phyloP scores from a whole-genome alignment of 2,888 invertebrate genomes.

The Drosophila paramelanica region DNA sequence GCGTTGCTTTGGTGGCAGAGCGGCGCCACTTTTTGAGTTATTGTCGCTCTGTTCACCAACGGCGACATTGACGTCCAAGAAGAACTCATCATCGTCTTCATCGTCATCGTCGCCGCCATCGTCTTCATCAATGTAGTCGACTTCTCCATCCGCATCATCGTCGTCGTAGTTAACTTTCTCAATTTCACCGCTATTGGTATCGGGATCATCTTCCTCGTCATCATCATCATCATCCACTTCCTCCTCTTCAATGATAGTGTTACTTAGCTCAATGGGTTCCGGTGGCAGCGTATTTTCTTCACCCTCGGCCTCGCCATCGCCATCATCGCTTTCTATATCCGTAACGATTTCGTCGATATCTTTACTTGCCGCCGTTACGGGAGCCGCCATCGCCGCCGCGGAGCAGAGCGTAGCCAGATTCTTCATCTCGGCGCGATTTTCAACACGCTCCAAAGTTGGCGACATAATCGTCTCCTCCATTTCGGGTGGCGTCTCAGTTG shows the following conservation, averaged over 20 bases:
- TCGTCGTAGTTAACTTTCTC: conserved; percentile 69
- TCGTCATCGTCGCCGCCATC: conserved; percentile 75
- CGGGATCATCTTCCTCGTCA: conserved; percentile 73
- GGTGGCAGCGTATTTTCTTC: conserved; percentile 74
- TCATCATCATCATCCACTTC: conserved; percentile 71
- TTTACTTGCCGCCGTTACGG: conserved; percentile 64
- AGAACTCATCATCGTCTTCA: conserved; percentile 72
- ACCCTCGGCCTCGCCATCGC: conserved; percentile 35
- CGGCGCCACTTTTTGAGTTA: conserved; percentile 51
- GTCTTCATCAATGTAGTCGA: conserved; percentile 80
- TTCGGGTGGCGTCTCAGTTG: conserved; percentile 84
- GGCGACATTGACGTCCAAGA: conserved; percentile 67
- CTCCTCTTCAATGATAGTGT: conserved; percentile 62
- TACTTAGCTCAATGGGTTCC: conserved; percentile 64
- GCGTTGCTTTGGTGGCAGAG: conserved; percentile 72
- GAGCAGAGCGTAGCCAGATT: conserved; percentile 82
- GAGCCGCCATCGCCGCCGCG: conserved; percentile 80
- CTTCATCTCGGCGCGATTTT: conserved; percentile 79
- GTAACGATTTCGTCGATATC: conserved; percentile 47
- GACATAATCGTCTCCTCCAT: conserved; percentile 74
- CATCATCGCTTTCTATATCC: conserved; percentile 57
- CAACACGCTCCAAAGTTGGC: conserved; percentile 50
- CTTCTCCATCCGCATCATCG: conserved; percentile 67
- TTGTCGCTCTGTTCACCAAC: conserved; percentile 53
- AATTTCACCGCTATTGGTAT: conserved; percentile 79